Evolutionary conservation across 2,797 vertebrate species (phyloP), one percentile per base, ranked within the genome.

Genomic region (Chromobotia macracanthus): DNA sequence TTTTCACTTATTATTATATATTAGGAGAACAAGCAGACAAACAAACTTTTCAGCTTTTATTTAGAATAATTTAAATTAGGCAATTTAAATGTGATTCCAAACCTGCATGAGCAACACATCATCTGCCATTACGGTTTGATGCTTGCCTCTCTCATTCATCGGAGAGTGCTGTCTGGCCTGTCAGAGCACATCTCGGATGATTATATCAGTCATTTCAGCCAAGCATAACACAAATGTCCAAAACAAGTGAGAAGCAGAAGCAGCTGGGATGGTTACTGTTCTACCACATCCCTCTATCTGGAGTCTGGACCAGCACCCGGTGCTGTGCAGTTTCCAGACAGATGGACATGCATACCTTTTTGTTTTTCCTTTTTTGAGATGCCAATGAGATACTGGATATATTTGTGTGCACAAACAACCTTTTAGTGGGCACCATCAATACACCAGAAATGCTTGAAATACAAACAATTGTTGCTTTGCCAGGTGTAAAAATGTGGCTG

Each of bases 271-370:
- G 58, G 12, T 31, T 19, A 61, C 58, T 28, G 58, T 18, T 61
- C 15, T 7, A 61, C 23, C 55, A 58, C 72, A 80, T 77, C 75
- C 68, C 73, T 80, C 75, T 66, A 76, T 79, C 79, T 81, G 75
- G 73, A 81, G 72, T 53, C 82, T 85, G 84, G 84, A 85, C 64
- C 38, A 5, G 77, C 81, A 83, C 80, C 21, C 83, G 75, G 70
- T 23, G 65, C 73, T 68, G 38, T 41, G 71, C 85, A 86, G 72
- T 86, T 83, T 83, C 73, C 83, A 80, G 71, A 85, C 85, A 84
- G 83, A 85, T 82, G 85, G 80, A 85, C 74, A 68, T 75, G 67
- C 74, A 79, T 83, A 86, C 85, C 85, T 86, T 84, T 86, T 85
- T 82, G 61, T 18, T 70, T 68, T 72, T 68, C 80, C 67, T 73